phyloP scores from a whole-genome alignment of 1,140 invertebrate species.

The Drosophila oshimai region DNA sequence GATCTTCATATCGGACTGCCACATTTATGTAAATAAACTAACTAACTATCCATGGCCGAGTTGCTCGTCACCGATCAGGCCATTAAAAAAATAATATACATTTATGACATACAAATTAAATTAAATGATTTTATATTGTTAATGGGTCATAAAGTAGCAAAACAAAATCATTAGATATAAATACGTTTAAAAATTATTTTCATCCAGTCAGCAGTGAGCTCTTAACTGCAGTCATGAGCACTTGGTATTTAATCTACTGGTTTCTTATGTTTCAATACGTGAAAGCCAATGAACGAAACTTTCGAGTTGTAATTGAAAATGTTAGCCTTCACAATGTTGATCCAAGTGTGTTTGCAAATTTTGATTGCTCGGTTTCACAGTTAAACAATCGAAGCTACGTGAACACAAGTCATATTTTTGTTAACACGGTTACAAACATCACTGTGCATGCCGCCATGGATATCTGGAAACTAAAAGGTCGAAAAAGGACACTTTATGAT shows the following conservation, averaged over 20 bases:
- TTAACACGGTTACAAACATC: constrained; percentile 1
- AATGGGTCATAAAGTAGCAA: not conserved
- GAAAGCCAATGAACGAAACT: constrained; percentile 18
- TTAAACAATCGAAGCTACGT: constrained; percentile 43
- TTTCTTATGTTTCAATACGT: not conserved
- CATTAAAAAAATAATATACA: not conserved
- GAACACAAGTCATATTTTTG: constrained; percentile 13
- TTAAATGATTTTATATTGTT: not conserved
- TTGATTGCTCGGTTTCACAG: constrained; percentile 15
- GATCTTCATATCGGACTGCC: constrained; percentile 4
- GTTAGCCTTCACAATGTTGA: constrained; percentile 11
- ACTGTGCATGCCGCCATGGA: constrained; percentile 16
- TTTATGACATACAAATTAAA: not conserved
- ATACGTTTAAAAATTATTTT: not conserved
- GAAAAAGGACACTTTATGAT: constrained; percentile 25
- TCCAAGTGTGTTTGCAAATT: constrained; percentile 23
- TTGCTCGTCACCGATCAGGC: constrained; percentile 2
- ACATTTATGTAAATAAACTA: constrained; percentile 6
- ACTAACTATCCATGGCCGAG: constrained; percentile 10
- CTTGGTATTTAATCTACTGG: not conserved
- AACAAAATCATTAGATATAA: not conserved
- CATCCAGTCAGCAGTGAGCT: not conserved
- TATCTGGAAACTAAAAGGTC: constrained; percentile 22
- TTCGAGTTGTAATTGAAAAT: constrained; percentile 37
- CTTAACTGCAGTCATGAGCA: constrained; percentile 11